phyloP scores from a whole-genome alignment of 2,113 vertebrate species.

The Chroicocephalus ridibundus region DNA sequence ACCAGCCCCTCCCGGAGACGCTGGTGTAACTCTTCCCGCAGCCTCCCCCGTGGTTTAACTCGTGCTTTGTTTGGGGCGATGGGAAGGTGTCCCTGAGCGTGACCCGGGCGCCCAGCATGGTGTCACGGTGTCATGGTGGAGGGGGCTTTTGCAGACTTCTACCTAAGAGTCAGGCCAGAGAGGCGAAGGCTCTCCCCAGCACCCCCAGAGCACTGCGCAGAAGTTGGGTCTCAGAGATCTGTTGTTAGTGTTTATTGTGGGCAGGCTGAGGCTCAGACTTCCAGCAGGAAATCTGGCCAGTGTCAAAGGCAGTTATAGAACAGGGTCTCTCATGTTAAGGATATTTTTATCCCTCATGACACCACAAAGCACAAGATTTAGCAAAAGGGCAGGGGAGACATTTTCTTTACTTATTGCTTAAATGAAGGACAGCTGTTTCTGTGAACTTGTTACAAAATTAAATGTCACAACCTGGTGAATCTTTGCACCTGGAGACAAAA shows the following conservation, averaged over 20 bases:
- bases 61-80: fast-evolving
- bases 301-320: neutral
- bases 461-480: conserved; percentile 19
- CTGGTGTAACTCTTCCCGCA: neutral
- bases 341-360: neutral
- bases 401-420: neutral
- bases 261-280: neutral
- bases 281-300: neutral
- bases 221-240: fast-evolving
- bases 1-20: neutral
- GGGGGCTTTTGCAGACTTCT: neutral
- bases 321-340: neutral
- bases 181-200: neutral
- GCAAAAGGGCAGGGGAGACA: neutral
- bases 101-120: fast-evolving
- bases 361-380: neutral
- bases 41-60: fast-evolving
- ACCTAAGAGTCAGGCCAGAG: neutral
- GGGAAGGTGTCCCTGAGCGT: fast-evolving
- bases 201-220: fast-evolving
- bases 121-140: fast-evolving
- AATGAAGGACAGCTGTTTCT: neutral
- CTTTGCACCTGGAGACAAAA: neutral
- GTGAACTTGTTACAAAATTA: neutral
- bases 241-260: neutral